Evolutionary conservation across 1,140 invertebrate genomes (phyloP).

Genomic region (Drosophila lini): DNA sequence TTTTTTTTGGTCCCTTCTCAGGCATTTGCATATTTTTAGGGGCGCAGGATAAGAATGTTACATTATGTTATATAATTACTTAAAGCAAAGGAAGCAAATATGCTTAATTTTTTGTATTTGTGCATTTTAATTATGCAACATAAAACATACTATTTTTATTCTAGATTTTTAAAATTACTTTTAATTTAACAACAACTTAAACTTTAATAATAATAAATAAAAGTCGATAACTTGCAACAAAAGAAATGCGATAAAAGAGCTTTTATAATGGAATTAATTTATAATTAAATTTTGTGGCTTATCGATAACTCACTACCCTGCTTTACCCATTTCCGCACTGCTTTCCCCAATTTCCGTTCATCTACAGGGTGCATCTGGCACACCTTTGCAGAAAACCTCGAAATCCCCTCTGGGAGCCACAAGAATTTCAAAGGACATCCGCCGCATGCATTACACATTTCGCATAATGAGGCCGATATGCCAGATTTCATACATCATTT

Average conservation of each 20-base stretch:
- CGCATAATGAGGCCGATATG: slow-evolving; percentile 70
- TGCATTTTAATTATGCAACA: not conserved
- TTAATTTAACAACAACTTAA: too few species aligned
- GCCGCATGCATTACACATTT: slow-evolving; percentile 50
- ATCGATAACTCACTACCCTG: not conserved
- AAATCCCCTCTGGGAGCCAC: slow-evolving; percentile 9
- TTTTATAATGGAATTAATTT: too few species aligned
- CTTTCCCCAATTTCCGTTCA: not conserved
- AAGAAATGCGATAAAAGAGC: too few species aligned
- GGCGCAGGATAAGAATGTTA: slow-evolving; percentile 15
- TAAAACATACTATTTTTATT: too few species aligned
- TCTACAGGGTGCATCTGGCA: slow-evolving; percentile 5
- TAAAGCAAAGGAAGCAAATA: not conserved
- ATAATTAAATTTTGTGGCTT: too few species aligned
- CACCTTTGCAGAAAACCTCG: slow-evolving; percentile 19
- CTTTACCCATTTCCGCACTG: not conserved
- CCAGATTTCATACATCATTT: slow-evolving; percentile 19
- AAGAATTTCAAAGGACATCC: slow-evolving; percentile 33
- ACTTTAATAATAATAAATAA: too few species aligned
- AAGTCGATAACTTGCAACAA: too few species aligned
- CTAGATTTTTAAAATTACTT: too few species aligned
- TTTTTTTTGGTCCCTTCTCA: slow-evolving; percentile 4
- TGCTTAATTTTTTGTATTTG: not conserved
- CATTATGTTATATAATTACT: slow-evolving; percentile 6
- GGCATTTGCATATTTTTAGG: slow-evolving; percentile 41